phyloP scores from a whole-genome alignment of 2,888 invertebrate species.

The Lepidocyrtoides sp. region DNA sequence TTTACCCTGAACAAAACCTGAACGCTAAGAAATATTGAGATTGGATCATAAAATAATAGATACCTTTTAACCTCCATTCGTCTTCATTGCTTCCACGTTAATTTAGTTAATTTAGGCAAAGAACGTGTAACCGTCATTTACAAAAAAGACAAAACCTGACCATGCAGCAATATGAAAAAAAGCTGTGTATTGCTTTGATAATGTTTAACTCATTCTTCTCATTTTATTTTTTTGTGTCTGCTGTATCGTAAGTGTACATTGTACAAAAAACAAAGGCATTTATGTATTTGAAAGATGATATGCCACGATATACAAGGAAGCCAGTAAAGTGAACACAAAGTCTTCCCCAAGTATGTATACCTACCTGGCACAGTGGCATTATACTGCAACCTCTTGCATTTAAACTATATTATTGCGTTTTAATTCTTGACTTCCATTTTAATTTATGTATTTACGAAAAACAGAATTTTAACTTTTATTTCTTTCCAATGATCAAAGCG shows the following conservation, averaged over 20 bases:
- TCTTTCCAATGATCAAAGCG: slow-evolving; percentile 10
- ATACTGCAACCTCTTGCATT: slow-evolving; percentile 3
- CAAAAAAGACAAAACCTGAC: not conserved
- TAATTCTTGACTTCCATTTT: not conserved
- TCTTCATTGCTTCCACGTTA: slow-evolving; percentile 15
- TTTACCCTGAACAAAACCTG: slow-evolving; percentile 46
- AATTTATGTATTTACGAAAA: not conserved
- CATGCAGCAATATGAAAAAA: not conserved
- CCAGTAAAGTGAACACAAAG: not conserved
- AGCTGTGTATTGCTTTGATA: no score
- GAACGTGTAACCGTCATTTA: slow-evolving; percentile 11
- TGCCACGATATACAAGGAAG: not conserved
- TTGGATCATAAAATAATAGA: slow-evolving; percentile 8
- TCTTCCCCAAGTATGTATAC: not conserved
- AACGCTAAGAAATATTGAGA: slow-evolving; percentile 27
- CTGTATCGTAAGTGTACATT: no score
- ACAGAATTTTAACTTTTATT: not conserved
- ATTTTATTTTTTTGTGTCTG: not conserved
- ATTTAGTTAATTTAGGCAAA: not conserved
- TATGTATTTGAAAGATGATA: not conserved
- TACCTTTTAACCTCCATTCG: slow-evolving; percentile 2
- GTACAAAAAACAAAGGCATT: not conserved
- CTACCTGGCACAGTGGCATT: no score
- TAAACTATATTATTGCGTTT: not conserved
- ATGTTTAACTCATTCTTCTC: no score